Percentiles rank a stretch among this genome's conserved stretches.
phyloP scores from a whole-genome alignment of 1,140 invertebrate genomes.

The Oscheius sp. region DNA sequence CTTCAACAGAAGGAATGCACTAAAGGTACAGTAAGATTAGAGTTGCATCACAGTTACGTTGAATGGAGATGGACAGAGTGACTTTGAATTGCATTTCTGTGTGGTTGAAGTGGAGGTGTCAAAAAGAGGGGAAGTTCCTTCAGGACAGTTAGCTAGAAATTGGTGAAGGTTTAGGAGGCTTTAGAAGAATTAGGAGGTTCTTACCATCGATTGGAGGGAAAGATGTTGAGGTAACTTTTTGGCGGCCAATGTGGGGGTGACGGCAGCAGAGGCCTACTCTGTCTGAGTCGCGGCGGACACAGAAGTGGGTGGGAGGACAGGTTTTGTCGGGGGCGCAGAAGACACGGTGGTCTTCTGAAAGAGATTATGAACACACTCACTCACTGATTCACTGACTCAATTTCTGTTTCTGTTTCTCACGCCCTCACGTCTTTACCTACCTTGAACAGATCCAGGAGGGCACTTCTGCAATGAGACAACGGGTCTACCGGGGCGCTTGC shows the following conservation, averaged over 20 bases:
- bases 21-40: not conserved
- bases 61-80: not conserved
- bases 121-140: not conserved
- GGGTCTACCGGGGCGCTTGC: not conserved
- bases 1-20: not conserved
- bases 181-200: too few species aligned
- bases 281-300: conserved; percentile 16
- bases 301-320: conserved; percentile 26
- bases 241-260: conserved; percentile 6
- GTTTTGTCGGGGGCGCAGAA: conserved; percentile 22
- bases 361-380: not conserved
- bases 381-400: not conserved
- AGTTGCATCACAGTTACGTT: not conserved
- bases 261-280: conserved; percentile 30
- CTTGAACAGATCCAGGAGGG: conserved; percentile 24
- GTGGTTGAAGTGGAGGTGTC: not conserved
- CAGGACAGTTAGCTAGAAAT: not conserved
- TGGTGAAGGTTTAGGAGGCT: too few species aligned
- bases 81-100: not conserved
- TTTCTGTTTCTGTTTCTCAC: too few species aligned
- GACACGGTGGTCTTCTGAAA: not conserved
- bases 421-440: not conserved
- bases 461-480: conserved; percentile 18
- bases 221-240: not conserved
- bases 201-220: not conserved